These are phyloP conservation scores for Merluccius polli DNA, from an alignment of 2,797 vertebrate species.

Conservation along the genomic window DNA sequence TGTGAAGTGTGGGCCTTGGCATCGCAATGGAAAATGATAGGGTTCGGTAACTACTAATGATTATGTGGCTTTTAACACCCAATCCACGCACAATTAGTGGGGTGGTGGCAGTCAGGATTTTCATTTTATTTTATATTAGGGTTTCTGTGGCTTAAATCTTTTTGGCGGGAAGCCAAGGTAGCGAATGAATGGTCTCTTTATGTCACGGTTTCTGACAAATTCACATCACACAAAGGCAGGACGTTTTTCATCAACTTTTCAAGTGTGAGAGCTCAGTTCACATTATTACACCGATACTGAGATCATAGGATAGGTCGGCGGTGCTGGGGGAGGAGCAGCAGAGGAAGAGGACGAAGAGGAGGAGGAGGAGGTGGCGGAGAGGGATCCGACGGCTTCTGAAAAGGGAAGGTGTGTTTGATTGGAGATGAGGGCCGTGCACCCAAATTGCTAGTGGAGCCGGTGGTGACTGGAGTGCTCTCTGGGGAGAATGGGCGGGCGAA, in stretches of 20 bases:
- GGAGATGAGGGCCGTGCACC: conserved; percentile 33
- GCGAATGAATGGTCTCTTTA: conserved; percentile 57
- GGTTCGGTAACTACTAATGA: conserved; percentile 30
- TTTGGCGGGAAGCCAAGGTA: conserved; percentile 23
- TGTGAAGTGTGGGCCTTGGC: conserved; percentile 19
- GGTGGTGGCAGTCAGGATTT: conserved; percentile 35
- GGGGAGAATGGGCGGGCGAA: conserved; percentile 60
- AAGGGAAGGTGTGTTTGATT: conserved; percentile 28
- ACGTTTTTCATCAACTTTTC: conserved; percentile 46
- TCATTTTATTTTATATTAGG: conserved; percentile 48
- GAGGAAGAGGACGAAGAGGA: conserved; percentile 15
- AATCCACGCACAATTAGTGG: conserved; percentile 40
- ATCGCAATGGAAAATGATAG: conserved; percentile 39
- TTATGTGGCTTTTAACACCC: conserved; percentile 40
- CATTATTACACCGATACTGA: conserved; percentile 38
- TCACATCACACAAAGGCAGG: conserved; percentile 30
- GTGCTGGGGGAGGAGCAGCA: conserved; percentile 10
- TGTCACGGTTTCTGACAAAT: conserved; percentile 35
- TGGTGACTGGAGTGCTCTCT: conserved; percentile 51
- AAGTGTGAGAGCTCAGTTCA: conserved; percentile 43
- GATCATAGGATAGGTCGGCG: neutral
- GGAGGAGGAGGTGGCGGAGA: conserved; percentile 9
- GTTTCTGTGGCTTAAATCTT: conserved; percentile 40
- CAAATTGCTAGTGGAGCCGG: conserved; percentile 14
- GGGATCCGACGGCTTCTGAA: conserved; percentile 27